Conservation (phyloP, 2,797 vertebrate genomes). For the Allobates femoralis region DNA sequence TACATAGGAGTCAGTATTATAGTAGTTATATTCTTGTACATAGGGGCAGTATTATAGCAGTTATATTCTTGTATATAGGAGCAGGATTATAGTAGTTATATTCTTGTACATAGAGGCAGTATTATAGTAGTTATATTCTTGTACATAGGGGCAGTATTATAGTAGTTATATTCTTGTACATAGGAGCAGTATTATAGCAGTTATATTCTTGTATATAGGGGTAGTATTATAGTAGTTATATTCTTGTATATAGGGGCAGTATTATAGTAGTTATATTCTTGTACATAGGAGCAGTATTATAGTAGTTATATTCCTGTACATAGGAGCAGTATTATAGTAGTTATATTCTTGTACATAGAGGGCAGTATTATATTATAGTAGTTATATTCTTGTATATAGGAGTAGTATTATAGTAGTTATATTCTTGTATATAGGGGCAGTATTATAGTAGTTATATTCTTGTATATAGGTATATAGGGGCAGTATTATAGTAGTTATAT, state of each 20-base stretch:
- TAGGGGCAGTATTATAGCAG: slow-evolving; percentile 1
- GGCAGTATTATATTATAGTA: too few relatives aligned
- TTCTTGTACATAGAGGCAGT: not conserved
- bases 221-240: slow-evolving; percentile 13
- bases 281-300: not conserved
- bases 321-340: not conserved
- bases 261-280: slow-evolving; percentile 12
- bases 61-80: not conserved
- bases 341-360: not conserved
- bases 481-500: slow-evolving; percentile 11
- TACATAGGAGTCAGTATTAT: not conserved
- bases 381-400: not conserved
- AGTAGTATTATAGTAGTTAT: slow-evolving; percentile 3
- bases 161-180: not conserved
- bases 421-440: not conserved
- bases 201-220: slow-evolving; percentile 5
- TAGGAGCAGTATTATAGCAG: not conserved
- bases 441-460: not conserved
- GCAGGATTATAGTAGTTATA: slow-evolving; percentile 3
- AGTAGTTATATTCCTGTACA: slow-evolving; percentile 3
- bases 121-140: not conserved
- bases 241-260: not conserved
- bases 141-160: not conserved
- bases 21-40: not conserved
- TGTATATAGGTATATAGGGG: not conserved